Percentiles rank a stretch among this genome's conserved stretches.
Evolutionary conservation across 2,797 vertebrate genomes (phyloP).

Genomic region (Catharus ustulatus): DNA sequence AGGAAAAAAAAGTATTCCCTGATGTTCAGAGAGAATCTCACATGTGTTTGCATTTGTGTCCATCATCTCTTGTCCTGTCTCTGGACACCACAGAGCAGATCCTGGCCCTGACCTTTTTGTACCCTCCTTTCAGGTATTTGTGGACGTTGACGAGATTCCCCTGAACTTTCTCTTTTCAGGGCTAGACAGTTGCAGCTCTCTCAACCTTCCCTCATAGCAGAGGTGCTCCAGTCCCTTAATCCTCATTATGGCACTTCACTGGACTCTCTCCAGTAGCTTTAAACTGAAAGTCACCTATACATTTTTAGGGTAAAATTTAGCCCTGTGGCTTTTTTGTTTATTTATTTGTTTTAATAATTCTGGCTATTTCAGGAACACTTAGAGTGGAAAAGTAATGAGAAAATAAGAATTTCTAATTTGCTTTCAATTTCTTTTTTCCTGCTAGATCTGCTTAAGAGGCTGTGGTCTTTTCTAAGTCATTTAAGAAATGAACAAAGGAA

Average conservation of each 20-base stretch:
- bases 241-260: accelerated
- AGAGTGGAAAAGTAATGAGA: slow-evolving; percentile 33
- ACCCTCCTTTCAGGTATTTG: neutral
- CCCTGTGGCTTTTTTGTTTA: neutral
- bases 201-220: neutral
- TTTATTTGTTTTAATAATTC: slow-evolving; percentile 9
- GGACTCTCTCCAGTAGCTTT: neutral
- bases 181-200: neutral
- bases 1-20: neutral
- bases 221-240: neutral
- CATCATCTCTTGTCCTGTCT: too few relatives aligned
- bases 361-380: slow-evolving; percentile 42
- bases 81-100: neutral
- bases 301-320: neutral
- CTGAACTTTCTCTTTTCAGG: neutral
- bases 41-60: neutral
- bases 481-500: slow-evolving; percentile 48
- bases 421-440: slow-evolving; percentile 24
- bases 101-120: neutral
- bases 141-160: neutral
- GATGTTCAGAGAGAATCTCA: neutral
- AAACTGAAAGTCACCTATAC: neutral
- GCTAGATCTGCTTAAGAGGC: slow-evolving; percentile 34
- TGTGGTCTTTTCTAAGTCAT: slow-evolving; percentile 54
- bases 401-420: slow-evolving; percentile 43